Conservation (phyloP, 2,888 invertebrate species). For the Melanostoma scalare region DNA sequence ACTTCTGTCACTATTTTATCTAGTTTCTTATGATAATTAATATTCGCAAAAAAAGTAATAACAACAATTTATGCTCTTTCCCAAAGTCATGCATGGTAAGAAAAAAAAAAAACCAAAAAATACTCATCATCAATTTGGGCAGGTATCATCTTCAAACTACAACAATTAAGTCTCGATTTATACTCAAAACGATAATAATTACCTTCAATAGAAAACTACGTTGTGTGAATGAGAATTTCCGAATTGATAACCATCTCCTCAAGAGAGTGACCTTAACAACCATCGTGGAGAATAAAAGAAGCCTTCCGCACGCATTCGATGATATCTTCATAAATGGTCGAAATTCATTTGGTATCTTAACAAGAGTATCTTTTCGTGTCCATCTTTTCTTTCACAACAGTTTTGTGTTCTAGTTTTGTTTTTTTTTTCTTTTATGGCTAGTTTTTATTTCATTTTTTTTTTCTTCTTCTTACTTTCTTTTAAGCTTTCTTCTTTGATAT, state of each 20-base stretch:
- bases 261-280: constrained; percentile 57
- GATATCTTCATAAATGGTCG: constrained; percentile 62
- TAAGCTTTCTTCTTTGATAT: constrained; percentile 62
- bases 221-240: constrained; percentile 40
- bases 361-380: constrained; percentile 31
- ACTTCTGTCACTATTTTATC: no score
- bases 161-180: constrained; percentile 38
- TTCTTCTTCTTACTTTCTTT: constrained; percentile 43
- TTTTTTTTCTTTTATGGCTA: constrained; percentile 17
- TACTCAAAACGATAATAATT: constrained; percentile 48
- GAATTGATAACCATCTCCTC: constrained; percentile 58
- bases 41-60: not conserved
- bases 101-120: not conserved
- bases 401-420: constrained; percentile 40
- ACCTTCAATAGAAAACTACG: constrained; percentile 24
- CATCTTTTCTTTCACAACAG: constrained; percentile 47
- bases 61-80: no score
- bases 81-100: constrained; percentile 1
- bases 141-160: constrained; percentile 7
- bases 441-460: not conserved
- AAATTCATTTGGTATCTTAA: constrained; percentile 59
- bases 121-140: not conserved
- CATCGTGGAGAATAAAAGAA: constrained; percentile 39
- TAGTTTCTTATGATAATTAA: no score
- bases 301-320: constrained; percentile 69